Percentiles rank a stretch among this genome's conserved stretches.
These are phyloP conservation scores for Cynodonichthys magdalenae DNA, from an alignment of 2,797 vertebrate species.

Conservation along the genomic window DNA sequence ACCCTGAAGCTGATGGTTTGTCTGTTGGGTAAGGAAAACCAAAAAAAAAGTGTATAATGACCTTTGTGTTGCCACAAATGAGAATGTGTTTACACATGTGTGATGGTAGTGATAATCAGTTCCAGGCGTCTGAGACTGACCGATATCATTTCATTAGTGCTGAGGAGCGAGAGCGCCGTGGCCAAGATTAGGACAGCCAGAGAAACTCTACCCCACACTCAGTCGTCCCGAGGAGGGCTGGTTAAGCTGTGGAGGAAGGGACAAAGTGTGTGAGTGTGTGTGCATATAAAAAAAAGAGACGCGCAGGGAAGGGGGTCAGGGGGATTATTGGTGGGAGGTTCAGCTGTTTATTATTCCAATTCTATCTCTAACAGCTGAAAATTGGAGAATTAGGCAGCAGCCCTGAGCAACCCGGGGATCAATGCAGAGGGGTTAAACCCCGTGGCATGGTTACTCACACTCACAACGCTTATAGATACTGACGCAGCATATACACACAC, in stretches of 20 bases:
- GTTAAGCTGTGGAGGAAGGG: constrained; percentile 60
- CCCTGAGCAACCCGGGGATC: constrained; percentile 76
- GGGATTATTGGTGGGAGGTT: constrained; percentile 83
- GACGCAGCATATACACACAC: constrained; percentile 60
- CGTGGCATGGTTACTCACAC: constrained; percentile 66
- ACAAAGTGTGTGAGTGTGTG: constrained; percentile 33
- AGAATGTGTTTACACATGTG: constrained; percentile 24
- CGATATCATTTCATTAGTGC: constrained; percentile 77
- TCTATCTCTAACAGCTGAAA: constrained; percentile 87
- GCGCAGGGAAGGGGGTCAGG: constrained; percentile 30
- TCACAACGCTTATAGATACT: constrained; percentile 64
- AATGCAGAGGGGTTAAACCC: constrained; percentile 79
- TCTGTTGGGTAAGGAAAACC: too few relatives aligned
- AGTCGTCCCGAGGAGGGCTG: constrained; percentile 69
- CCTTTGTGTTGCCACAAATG: constrained; percentile 28
- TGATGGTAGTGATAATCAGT: constrained; percentile 72
- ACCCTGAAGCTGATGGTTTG: too few relatives aligned
- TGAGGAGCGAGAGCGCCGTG: constrained; percentile 45
- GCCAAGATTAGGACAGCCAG: constrained; percentile 72
- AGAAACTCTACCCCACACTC: constrained; percentile 76
- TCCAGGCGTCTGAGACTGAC: constrained; percentile 67
- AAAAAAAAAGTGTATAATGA: background rate
- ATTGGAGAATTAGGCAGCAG: constrained; percentile 82
- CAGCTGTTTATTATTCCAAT: constrained; percentile 89
- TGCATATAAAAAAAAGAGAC: constrained; percentile 28